Conservation (phyloP, 2,797 vertebrate genomes). For the Columba guinea region DNA sequence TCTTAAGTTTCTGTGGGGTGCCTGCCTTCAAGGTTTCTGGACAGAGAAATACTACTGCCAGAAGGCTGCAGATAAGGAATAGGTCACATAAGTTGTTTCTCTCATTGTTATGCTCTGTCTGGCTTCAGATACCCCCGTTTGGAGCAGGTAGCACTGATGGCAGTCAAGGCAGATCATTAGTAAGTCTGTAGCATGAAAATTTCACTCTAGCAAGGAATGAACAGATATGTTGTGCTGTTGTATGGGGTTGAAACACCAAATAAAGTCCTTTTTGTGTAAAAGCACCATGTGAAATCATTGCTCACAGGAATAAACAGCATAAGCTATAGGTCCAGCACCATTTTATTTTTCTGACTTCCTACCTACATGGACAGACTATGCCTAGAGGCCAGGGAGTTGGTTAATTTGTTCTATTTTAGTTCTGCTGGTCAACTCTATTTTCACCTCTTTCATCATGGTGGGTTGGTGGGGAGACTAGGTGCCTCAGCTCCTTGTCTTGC, state of each 20-base stretch:
- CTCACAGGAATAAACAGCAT: accelerated
- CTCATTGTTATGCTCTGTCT: not conserved
- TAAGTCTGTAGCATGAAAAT: not conserved
- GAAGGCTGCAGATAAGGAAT: not conserved
- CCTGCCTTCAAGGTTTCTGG: not conserved
- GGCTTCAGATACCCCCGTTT: not conserved
- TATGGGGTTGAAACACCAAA: not conserved
- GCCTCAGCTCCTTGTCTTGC: conserved; percentile 81
- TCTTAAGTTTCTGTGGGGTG: not conserved
- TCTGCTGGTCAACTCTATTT: conserved; percentile 56
- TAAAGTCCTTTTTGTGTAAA: not conserved
- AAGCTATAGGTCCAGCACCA: not conserved
- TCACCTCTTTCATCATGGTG: conserved; percentile 78
- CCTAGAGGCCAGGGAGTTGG: not conserved
- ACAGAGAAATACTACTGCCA: not conserved
- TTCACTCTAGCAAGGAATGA: not conserved
- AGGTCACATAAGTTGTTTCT: not conserved
- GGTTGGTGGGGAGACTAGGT: conserved; percentile 81
- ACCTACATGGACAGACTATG: not conserved
- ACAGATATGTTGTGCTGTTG: not conserved
- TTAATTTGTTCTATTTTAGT: not conserved
- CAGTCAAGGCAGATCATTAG: not conserved
- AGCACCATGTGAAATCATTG: not conserved
- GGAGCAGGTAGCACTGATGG: not conserved
- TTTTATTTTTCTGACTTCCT: not conserved